Evolutionary conservation across 2,888 invertebrate species (phyloP).

Genomic region (Gerris lacustris): DNA sequence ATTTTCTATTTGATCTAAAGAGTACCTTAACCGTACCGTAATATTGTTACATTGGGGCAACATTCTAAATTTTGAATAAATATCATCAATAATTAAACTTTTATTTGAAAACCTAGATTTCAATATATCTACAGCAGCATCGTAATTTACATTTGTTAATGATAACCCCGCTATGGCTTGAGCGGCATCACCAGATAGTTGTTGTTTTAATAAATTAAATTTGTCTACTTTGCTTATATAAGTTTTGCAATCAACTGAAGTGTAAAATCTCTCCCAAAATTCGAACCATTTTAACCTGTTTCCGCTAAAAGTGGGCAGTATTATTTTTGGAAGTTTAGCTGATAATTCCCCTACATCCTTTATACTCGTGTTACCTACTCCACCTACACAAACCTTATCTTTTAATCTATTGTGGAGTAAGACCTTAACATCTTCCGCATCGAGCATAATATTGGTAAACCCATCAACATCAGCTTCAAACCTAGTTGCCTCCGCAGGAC

Average conservation of each 20-base stretch:
- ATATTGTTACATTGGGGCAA: background rate
- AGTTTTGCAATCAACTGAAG: background rate
- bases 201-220: background rate
- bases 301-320: background rate
- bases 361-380: no score
- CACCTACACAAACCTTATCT: no score
- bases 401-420: no score
- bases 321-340: background rate
- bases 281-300: background rate
- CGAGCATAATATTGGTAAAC: no score
- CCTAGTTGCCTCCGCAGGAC: no score
- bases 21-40: background rate
- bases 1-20: background rate
- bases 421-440: no score
- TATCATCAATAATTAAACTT: no score
- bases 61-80: background rate
- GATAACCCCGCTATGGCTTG: background rate
- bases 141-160: background rate
- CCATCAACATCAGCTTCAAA: no score
- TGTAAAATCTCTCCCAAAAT: slow-evolving; percentile 1
- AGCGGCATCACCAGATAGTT: background rate
- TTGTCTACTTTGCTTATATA: background rate
- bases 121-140: background rate
- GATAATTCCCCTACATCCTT: no score
- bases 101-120: background rate